Conservation (phyloP, 2,888 invertebrate genomes). For the Sicus ferrugineus region DNA sequence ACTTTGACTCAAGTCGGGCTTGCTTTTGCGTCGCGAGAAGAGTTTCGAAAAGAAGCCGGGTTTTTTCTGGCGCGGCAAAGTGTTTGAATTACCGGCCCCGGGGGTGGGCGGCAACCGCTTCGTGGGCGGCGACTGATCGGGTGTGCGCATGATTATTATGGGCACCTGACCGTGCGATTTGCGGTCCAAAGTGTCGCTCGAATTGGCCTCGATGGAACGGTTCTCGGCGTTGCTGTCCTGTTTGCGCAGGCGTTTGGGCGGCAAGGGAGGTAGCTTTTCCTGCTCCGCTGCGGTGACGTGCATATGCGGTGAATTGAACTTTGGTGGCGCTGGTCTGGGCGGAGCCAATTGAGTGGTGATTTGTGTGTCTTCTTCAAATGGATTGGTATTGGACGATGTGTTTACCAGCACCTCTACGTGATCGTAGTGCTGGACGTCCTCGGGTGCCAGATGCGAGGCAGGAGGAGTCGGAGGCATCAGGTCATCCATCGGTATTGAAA, state of each 20-base stretch:
- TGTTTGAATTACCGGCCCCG: constrained; percentile 53
- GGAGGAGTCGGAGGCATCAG: constrained; percentile 65
- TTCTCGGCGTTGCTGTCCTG: constrained; percentile 63
- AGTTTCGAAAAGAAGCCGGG: constrained; percentile 72
- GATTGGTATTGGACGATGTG: constrained; percentile 55
- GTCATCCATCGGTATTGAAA: constrained; percentile 73
- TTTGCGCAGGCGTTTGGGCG: constrained; percentile 79
- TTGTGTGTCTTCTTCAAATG: constrained; percentile 44
- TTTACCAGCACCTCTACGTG: constrained; percentile 62
- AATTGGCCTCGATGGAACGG: constrained; percentile 54
- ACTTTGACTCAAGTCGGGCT: constrained; percentile 63
- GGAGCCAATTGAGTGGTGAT: constrained; percentile 35
- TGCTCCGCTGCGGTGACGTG: constrained; percentile 62
- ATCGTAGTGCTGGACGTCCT: constrained; percentile 65
- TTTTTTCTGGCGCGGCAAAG: constrained; percentile 69
- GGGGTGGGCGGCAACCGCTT: constrained; percentile 68
- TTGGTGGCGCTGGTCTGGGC: constrained; percentile 41
- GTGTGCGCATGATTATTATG: constrained; percentile 60
- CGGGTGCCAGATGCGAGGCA: constrained; percentile 56
- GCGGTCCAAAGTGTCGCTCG: constrained; percentile 36
- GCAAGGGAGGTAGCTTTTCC: constrained; percentile 78
- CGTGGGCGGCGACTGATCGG: constrained; percentile 66
- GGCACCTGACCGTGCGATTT: constrained; percentile 50
- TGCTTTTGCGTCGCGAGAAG: constrained; percentile 69
- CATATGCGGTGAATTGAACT: constrained; percentile 62